Evolutionary conservation across 2,888 invertebrate species (phyloP), one percentile per base, ranked within the genome.

Genomic region (Shargacucullia verbasci): DNA sequence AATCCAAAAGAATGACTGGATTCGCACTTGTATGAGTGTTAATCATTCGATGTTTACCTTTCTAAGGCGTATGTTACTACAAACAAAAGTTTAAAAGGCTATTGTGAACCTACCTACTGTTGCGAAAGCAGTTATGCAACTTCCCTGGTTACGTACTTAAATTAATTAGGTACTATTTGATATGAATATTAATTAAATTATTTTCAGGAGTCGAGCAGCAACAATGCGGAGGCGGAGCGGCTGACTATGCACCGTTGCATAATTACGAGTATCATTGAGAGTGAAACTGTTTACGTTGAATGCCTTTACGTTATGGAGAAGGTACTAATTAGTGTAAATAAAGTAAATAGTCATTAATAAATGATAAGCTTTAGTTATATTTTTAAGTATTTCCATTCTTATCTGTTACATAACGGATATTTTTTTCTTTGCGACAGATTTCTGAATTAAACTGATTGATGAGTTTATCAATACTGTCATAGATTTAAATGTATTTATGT

Each of bases 201-300:
- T 49, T 80, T 83, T 39, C 78, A 93, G 93, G 93, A 93, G 65
- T 87, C 91, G 1, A 88, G 65, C 59, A 94, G 90, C 78, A 95
- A 92, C 79, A 95, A 95, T 88, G 94, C 94, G 40, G 97, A 97
- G 79, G 96, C 96, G 11, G 98, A 97, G 84, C 95, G 97, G 71
- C 96, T 97, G 60, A 96, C 97, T 48, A 98, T 98, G 97, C 97
- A 98, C 80, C 96, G 97, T 79, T 97, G 97, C 83, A 98, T 99
- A 81, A 95, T 98, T 63, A 96, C 96, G 75, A 98, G 98, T 82
- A 98, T 99, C 71, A 97, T 98, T 76, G 98, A 98, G 79, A 98
- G 98, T 86, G 99, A 99, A 92, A 96, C 96, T 46, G 96, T 97
- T 70, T 99, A 98, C 86, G 97, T 98, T 40, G 98, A 98, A 88